phyloP scores from a whole-genome alignment of 2,888 invertebrate genomes.

The Drosophila helvetica region DNA sequence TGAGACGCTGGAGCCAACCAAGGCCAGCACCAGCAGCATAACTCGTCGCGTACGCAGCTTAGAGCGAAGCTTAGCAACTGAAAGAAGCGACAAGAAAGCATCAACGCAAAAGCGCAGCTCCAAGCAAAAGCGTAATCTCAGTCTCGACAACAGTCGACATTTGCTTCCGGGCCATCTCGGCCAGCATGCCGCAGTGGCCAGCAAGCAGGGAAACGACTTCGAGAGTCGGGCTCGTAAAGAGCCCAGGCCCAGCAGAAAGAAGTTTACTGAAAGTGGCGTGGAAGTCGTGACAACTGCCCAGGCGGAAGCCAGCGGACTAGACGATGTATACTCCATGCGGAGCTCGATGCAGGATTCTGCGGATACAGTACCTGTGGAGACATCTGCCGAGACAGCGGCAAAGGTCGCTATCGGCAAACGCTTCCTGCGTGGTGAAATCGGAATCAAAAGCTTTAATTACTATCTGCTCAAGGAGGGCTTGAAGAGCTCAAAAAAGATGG shows the following conservation, averaged over 20 bases:
- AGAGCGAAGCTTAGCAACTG: slow-evolving; percentile 68
- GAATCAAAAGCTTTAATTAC: slow-evolving; percentile 84
- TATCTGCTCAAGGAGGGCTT: slow-evolving; percentile 84
- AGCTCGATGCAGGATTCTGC: slow-evolving; percentile 67
- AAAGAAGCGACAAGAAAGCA: slow-evolving; percentile 66
- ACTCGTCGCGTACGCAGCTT: slow-evolving; percentile 80
- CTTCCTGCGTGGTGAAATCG: slow-evolving; percentile 83
- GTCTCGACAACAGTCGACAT: slow-evolving; percentile 78
- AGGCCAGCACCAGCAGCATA: slow-evolving; percentile 53
- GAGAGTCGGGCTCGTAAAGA: slow-evolving; percentile 46
- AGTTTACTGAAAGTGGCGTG: slow-evolving; percentile 55
- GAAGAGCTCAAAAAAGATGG: slow-evolving; percentile 82
- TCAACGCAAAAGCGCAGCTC: slow-evolving; percentile 71
- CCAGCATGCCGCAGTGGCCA: slow-evolving; percentile 16
- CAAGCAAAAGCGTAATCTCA: slow-evolving; percentile 82
- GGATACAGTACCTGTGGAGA: slow-evolving; percentile 51
- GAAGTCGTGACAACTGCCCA: slow-evolving; percentile 3
- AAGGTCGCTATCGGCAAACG: slow-evolving; percentile 83
- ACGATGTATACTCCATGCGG: slow-evolving; percentile 69
- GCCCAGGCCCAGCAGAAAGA: slow-evolving; percentile 57
- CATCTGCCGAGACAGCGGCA: slow-evolving; percentile 36
- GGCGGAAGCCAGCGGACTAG: slow-evolving; percentile 53
- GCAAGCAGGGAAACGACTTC: slow-evolving; percentile 33
- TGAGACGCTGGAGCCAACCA: slow-evolving; percentile 43
- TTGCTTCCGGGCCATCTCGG: slow-evolving; percentile 8